A percentile compares a stretch with the other conserved stretches of the same genome.
Conservation (phyloP, 2,113 vertebrate genomes). For the Forbesichthys agassizii region DNA sequence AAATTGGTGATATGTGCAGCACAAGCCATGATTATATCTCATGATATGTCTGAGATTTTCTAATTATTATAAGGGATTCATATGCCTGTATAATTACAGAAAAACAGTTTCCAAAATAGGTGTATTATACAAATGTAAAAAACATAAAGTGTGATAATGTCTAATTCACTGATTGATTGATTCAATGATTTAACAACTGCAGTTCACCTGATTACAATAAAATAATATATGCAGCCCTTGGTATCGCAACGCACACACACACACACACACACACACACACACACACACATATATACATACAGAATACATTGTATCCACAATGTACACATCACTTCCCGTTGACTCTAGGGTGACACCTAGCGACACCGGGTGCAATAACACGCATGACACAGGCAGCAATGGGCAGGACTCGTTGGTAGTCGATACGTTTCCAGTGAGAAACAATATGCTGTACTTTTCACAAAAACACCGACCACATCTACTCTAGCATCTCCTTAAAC, state of each 20-base stretch:
- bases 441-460: no score
- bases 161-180: no score
- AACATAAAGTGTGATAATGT: background rate
- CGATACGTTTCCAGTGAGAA: no score
- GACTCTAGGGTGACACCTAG: conserved; percentile 77
- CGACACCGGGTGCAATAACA: conserved; percentile 58
- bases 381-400: conserved; percentile 32
- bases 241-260: conserved; percentile 27
- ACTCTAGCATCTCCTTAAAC: no score
- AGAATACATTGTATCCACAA: conserved; percentile 7
- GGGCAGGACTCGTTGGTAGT: no score
- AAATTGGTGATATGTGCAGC: background rate
- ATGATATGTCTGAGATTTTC: background rate
- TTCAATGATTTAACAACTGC: conserved; percentile 43
- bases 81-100: no score
- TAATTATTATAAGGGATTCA: background rate
- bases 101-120: background rate
- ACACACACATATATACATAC: conserved; percentile 16
- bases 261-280: conserved; percentile 23
- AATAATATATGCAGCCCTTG: conserved; percentile 36
- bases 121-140: conserved; percentile 12
- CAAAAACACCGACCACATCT: no score
- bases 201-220: conserved; percentile 32
- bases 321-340: conserved; percentile 45
- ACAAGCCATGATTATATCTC: background rate